These are phyloP conservation scores for Leptothorax acervorum DNA, from an alignment of 2,888 invertebrate genomes.

Conservation along the genomic window DNA sequence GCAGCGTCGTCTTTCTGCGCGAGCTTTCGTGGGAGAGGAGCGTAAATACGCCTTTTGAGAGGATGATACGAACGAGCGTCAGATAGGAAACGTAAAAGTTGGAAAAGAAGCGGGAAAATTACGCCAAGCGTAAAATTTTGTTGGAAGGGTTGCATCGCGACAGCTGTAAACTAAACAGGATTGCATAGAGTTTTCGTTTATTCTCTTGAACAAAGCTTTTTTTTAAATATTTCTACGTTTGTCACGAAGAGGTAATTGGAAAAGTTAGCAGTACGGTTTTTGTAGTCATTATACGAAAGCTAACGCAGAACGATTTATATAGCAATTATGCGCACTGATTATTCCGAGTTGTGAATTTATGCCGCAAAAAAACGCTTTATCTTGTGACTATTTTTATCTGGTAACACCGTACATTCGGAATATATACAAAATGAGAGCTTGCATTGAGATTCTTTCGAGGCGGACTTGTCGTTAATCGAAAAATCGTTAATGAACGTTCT, in stretches of 20 bases:
- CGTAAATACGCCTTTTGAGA: slow-evolving; percentile 15
- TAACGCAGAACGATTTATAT: not conserved
- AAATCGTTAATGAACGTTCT: slow-evolving; percentile 36
- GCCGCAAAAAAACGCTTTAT: not conserved
- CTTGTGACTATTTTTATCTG: slow-evolving; percentile 30
- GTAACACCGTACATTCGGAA: too few relatives aligned
- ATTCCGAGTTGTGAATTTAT: slow-evolving; percentile 17
- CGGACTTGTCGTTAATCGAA: slow-evolving; percentile 3
- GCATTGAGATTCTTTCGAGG: not conserved
- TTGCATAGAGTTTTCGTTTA: not conserved
- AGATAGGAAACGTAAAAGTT: slow-evolving; percentile 18
- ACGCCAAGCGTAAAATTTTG: not conserved
- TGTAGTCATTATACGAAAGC: not conserved
- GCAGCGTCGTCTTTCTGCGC: not conserved
- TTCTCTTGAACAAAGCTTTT: not conserved
- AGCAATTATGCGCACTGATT: not conserved
- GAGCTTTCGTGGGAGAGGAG: not conserved
- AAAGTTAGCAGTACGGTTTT: not conserved
- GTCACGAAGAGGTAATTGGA: not conserved
- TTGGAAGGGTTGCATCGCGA: not conserved
- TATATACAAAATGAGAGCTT: not conserved
- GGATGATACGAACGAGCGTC: not conserved
- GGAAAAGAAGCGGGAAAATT: not conserved
- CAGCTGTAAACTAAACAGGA: slow-evolving; percentile 1
- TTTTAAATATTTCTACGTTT: not conserved